Evolutionary conservation across 2,888 invertebrate species (phyloP).

Genomic region (Ochropleura plecta): DNA sequence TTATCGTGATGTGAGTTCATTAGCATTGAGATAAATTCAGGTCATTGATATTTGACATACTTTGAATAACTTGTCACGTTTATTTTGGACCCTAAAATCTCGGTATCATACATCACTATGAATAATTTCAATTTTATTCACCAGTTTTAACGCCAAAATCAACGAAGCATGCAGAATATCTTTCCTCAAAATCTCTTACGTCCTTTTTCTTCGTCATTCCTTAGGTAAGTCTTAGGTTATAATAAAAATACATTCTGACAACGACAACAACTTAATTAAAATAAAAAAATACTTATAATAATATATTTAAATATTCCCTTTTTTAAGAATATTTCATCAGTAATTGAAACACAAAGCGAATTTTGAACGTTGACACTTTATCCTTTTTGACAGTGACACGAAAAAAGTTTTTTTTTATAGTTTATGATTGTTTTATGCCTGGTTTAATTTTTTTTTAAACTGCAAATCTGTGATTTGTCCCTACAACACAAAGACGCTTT

Average conservation of each 20-base stretch:
- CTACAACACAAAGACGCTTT: too few species aligned
- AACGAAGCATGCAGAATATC: slow-evolving; percentile 84
- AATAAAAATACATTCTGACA: slow-evolving; percentile 62
- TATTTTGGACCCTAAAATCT: neutral
- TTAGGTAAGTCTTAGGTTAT: slow-evolving; percentile 64
- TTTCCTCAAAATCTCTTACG: slow-evolving; percentile 82
- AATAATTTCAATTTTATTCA: slow-evolving; percentile 64
- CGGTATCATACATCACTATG: neutral
- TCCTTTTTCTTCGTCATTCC: slow-evolving; percentile 70
- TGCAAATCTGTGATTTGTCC: too few species aligned
- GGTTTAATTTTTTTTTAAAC: neutral
- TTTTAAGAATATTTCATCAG: slow-evolving; percentile 60
- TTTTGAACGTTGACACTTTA: slow-evolving; percentile 67
- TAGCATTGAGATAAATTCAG: neutral
- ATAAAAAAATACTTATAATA: slow-evolving; percentile 42
- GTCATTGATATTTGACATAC: neutral
- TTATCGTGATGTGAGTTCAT: too few species aligned
- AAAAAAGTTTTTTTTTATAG: neutral
- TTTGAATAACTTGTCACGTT: neutral
- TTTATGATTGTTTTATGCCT: slow-evolving; percentile 51
- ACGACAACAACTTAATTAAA: slow-evolving; percentile 43
- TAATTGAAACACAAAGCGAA: slow-evolving; percentile 68
- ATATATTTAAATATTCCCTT: slow-evolving; percentile 17
- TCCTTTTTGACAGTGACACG: slow-evolving; percentile 55
- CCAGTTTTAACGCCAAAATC: slow-evolving; percentile 86